phyloP scores from a whole-genome alignment of 1,140 invertebrate genomes.

The Yoshiicerus persimilis region DNA sequence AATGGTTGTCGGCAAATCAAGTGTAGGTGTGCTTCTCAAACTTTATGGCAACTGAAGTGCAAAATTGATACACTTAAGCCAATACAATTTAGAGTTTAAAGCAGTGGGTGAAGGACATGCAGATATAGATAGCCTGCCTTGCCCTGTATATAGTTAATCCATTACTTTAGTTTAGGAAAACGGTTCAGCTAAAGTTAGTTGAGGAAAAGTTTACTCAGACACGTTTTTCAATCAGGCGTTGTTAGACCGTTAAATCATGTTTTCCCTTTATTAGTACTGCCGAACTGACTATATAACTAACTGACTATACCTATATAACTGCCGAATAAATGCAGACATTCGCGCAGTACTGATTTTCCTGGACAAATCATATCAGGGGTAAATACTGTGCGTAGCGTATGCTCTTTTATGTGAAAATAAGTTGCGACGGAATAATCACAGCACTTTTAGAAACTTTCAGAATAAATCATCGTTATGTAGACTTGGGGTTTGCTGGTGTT shows the following conservation, averaged over 20 bases:
- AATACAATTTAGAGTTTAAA: neutral
- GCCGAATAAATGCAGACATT: neutral
- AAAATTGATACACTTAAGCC: neutral
- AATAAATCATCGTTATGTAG: slow-evolving; percentile 4
- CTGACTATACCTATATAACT: neutral
- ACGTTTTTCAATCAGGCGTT: neutral
- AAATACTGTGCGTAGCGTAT: neutral
- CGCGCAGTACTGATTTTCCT: neutral
- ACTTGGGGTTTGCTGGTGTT: neutral
- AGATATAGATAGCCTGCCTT: neutral
- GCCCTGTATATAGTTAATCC: neutral
- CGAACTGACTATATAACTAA: neutral
- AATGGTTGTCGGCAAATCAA: neutral
- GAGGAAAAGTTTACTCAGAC: neutral
- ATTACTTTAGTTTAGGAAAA: neutral
- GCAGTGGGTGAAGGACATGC: neutral
- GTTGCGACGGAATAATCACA: neutral
- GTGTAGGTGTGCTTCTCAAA: neutral
- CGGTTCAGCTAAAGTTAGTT: neutral
- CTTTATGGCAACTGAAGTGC: neutral
- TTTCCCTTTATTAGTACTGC: neutral
- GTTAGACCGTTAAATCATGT: neutral
- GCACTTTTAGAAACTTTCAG: neutral
- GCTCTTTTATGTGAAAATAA: neutral
- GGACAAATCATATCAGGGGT: neutral